A percentile compares a stretch with the other conserved stretches of the same genome.
Conservation (phyloP, 2,888 invertebrate genomes). For the Chirona hameri region DNA sequence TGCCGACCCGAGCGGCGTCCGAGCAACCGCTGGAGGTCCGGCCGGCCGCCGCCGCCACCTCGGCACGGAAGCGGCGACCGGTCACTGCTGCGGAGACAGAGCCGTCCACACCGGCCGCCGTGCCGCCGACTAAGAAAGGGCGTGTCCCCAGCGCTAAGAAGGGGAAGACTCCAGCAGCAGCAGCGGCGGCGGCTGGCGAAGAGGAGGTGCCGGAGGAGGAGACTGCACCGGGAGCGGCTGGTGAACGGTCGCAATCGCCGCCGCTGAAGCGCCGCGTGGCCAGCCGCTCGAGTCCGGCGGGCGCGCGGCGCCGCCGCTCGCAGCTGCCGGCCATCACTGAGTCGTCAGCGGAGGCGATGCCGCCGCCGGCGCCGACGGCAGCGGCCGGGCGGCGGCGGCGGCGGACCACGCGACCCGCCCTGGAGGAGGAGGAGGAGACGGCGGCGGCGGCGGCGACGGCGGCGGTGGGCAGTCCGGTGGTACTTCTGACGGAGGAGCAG, state of each 20-base stretch:
- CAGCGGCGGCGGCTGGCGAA: too few relatives aligned
- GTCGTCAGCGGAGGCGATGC: constrained; percentile 65
- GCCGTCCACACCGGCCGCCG: constrained; percentile 61
- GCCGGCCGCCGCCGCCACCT: too few relatives aligned
- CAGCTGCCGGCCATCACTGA: constrained; percentile 59
- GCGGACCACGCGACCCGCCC: constrained; percentile 54
- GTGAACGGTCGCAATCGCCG: too few relatives aligned
- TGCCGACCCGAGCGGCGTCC: constrained; percentile 86
- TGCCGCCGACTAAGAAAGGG: constrained; percentile 48
- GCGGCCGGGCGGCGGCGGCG: constrained; percentile 54
- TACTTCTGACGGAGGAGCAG: constrained; percentile 61
- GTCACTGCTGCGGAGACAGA: too few relatives aligned
- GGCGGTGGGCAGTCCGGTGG: constrained; percentile 61
- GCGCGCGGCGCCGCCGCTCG: constrained; percentile 67
- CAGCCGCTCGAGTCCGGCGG: constrained; percentile 58
- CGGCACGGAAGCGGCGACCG: too few relatives aligned
- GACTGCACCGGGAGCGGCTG: too few relatives aligned
- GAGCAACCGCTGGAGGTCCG: constrained; percentile 60
- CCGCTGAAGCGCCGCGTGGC: constrained; percentile 42
- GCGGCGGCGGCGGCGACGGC: too few relatives aligned
- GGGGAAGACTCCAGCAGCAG: too few relatives aligned
- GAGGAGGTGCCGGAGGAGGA: too few relatives aligned
- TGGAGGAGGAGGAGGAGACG: constrained; percentile 49
- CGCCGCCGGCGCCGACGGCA: constrained; percentile 65
- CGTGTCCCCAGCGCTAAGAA: too few relatives aligned